Evolutionary conservation across 2,797 vertebrate genomes (phyloP), one percentile per base, ranked within the genome.

Genomic region (Astyanax mexicanus): DNA sequence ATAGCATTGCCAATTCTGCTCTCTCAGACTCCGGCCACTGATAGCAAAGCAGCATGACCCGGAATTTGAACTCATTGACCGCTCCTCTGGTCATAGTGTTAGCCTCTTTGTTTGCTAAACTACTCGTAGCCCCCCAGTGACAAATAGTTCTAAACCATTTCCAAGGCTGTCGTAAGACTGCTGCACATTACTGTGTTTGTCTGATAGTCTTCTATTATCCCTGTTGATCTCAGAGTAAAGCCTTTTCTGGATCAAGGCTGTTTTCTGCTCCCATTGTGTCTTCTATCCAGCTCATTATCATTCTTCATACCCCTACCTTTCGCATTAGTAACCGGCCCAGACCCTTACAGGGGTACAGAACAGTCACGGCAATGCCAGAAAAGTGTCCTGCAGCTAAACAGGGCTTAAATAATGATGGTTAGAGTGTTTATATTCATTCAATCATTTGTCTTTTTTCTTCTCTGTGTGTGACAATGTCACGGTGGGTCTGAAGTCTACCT

Each of bases 231-330:
- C 23, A 29, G 23, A 57, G 0, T 5, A 32, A 21, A 32, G 4
- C 7, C 11, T 57, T 57, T 29, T 57, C 1, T 27, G 12, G 12
- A 57, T 29, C 13, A 57, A 52, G 49, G 21, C 9, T 23, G 54
- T 27, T 57, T 57, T 17, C 25, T 57, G 25, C 54, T 57, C 54
- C 6, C 25, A 29, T 57, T 57, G 25, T 57, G 54, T 57, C 54
- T 57, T 15, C 13, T 32, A 57, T 17, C 27, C 25, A 17, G 54
- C 27, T 57, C 27, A 52, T 52, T 52, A 52, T 25, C 21, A 25
- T 52, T 12, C 21, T 25, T 52, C 21, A 29, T 57, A 17, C 57
- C 4, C 27, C 27, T 2, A 2, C 1, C 5, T 6, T 32, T 32
- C 23, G 23, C 51, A 54, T 54, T 35, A 0, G 29, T 58, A 58